phyloP scores from a whole-genome alignment of 2,113 vertebrate species.

The Erythrocercus mccallii region DNA sequence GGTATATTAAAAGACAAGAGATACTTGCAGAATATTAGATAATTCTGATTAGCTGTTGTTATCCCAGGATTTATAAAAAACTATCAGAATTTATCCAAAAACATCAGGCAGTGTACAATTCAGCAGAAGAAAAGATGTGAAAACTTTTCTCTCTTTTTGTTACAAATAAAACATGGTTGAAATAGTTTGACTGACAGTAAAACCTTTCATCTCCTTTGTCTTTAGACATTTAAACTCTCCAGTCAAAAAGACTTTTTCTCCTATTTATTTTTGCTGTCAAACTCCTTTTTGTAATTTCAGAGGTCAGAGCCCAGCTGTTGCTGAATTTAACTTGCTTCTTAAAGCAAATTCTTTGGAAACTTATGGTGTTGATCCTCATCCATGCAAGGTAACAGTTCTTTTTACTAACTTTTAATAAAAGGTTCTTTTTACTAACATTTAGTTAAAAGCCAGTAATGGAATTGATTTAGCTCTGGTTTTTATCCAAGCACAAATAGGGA shows the following conservation, averaged over 20 bases:
- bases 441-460: neutral
- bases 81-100: neutral
- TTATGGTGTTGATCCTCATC: constrained; percentile 96
- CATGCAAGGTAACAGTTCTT: constrained; percentile 88
- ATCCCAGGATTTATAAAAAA: neutral
- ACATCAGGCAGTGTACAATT: neutral
- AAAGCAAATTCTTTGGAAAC: constrained; percentile 94
- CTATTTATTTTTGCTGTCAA: neutral
- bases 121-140: neutral
- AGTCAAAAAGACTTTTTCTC: neutral
- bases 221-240: neutral
- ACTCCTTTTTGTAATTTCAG: constrained; percentile 68
- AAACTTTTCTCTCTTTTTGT: neutral
- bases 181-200: neutral
- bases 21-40: constrained; percentile 1
- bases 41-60: constrained; percentile 5
- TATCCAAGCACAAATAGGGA: neutral
- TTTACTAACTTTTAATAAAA: neutral
- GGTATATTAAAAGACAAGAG: neutral
- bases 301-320: constrained; percentile 84
- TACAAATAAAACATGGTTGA: neutral
- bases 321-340: constrained; percentile 93
- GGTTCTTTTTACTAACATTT: neutral
- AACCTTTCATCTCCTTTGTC: neutral
- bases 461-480: neutral